Evolutionary conservation across 2,113 vertebrate species (phyloP).

Genomic region (Cyanoramphus novaezelandiae): DNA sequence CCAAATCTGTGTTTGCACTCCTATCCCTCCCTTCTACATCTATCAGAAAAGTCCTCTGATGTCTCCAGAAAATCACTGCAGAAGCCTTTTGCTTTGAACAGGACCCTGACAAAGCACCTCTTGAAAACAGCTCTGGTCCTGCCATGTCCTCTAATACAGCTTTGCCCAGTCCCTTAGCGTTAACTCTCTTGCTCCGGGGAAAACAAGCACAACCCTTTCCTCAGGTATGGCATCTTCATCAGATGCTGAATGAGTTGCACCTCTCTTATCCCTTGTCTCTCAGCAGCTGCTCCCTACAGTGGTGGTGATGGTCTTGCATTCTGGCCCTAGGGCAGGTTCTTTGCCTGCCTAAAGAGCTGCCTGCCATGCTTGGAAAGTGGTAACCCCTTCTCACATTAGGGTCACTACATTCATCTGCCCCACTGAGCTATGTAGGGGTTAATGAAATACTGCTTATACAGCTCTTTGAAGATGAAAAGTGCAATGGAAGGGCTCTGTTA

Average conservation of each 20-base stretch:
- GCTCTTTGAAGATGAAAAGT: slow-evolving; percentile 13
- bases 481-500: slow-evolving; percentile 18
- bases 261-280: background rate
- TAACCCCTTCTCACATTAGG: background rate
- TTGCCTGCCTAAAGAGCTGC: background rate
- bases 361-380: background rate
- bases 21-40: background rate
- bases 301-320: background rate
- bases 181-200: background rate
- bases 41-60: background rate
- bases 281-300: background rate
- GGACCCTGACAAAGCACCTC: background rate
- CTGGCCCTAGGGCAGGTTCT: background rate
- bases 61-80: background rate
- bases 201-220: background rate
- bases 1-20: background rate
- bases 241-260: background rate
- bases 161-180: background rate
- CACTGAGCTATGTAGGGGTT: background rate
- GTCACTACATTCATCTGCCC: background rate
- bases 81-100: background rate
- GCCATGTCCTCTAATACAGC: background rate
- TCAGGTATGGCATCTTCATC: background rate
- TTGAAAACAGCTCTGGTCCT: background rate
- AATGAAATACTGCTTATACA: background rate